Conservation (phyloP, 1,140 invertebrate species). For the Listronotus oregonensis region DNA sequence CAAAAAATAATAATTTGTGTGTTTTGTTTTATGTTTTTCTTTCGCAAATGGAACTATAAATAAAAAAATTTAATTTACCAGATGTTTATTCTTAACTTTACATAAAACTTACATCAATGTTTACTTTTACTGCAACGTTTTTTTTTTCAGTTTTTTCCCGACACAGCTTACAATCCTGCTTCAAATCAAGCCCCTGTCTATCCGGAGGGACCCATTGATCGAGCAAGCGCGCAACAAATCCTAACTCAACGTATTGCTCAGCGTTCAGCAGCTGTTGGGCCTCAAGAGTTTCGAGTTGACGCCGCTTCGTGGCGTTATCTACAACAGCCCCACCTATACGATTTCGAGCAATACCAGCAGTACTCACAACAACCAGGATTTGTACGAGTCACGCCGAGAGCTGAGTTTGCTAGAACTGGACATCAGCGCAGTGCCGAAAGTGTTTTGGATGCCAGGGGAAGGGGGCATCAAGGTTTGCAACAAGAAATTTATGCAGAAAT, state of each 20-base stretch:
- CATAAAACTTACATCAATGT: too few species aligned
- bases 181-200: slow-evolving; percentile 66
- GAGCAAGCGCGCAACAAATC: slow-evolving; percentile 41
- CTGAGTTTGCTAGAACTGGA: slow-evolving; percentile 9
- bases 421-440: slow-evolving; percentile 49
- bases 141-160: slow-evolving; percentile 77
- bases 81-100: too few species aligned
- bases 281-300: slow-evolving; percentile 48
- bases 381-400: not conserved
- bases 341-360: slow-evolving; percentile 37
- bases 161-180: slow-evolving; percentile 84
- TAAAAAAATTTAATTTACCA: too few species aligned
- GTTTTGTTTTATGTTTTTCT: too few species aligned
- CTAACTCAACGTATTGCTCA: slow-evolving; percentile 39
- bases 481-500: slow-evolving; percentile 48
- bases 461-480: slow-evolving; percentile 11
- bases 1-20: too few species aligned
- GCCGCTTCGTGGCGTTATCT: slow-evolving; percentile 52
- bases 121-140: too few species aligned
- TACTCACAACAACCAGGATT: not conserved
- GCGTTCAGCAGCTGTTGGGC: slow-evolving; percentile 5
- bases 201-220: slow-evolving; percentile 54
- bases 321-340: slow-evolving; percentile 42
- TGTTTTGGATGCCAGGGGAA: slow-evolving; percentile 39
- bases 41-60: too few species aligned